These are phyloP conservation scores for Cotesia chilonis DNA, from an alignment of 1,140 invertebrate genomes.

Conservation along the genomic window DNA sequence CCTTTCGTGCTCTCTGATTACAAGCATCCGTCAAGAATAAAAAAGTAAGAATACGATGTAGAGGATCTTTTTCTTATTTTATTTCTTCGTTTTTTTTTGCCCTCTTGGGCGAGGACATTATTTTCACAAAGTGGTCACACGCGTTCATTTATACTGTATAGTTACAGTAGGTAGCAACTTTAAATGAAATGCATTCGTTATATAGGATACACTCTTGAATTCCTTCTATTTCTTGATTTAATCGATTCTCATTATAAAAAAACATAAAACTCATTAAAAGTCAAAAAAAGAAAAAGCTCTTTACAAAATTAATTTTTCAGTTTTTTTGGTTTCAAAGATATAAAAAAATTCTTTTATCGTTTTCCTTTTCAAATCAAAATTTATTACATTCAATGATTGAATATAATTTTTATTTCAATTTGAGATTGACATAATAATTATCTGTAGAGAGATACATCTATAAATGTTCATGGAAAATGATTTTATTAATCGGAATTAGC, in stretches of 20 bases:
- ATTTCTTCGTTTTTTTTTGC: constrained; percentile 24
- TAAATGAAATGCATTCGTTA: neutral
- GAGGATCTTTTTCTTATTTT: constrained; percentile 15
- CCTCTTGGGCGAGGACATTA: constrained; percentile 8
- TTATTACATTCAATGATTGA: neutral
- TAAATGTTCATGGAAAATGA: too few relatives aligned
- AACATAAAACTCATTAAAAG: constrained; percentile 54
- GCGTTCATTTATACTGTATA: constrained; percentile 4
- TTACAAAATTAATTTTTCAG: too few relatives aligned
- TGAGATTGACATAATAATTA: too few relatives aligned
- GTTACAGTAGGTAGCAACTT: constrained; percentile 3
- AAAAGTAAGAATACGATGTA: constrained; percentile 25
- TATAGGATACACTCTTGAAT: too few relatives aligned
- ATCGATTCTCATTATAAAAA: constrained; percentile 53
- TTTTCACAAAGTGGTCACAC: constrained; percentile 8
- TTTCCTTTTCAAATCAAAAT: neutral
- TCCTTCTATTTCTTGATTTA: constrained; percentile 56
- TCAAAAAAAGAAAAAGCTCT: constrained; percentile 43
- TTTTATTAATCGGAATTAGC: neutral
- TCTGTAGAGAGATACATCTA: too few relatives aligned
- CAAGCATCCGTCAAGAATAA: constrained; percentile 32
- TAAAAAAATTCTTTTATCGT: neutral
- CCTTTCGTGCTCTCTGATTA: constrained; percentile 36
- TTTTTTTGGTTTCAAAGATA: too few relatives aligned
- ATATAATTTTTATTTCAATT: too few relatives aligned